Conservation (phyloP, 2,888 invertebrate species). For the Polydrusus tereticollis region DNA sequence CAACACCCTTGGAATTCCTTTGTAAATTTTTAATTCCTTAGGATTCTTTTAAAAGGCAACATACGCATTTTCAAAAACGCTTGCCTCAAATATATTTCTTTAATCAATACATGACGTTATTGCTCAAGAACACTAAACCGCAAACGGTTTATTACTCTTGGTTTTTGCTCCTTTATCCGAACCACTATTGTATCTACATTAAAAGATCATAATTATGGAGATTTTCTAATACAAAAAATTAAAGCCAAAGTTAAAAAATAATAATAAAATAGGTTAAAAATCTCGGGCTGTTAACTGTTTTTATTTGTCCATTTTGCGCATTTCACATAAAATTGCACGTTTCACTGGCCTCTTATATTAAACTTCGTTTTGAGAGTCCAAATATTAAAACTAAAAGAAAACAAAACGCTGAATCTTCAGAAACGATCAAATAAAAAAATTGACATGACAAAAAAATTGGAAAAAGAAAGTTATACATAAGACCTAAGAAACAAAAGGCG, state of each 20-base stretch:
- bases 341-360: constrained; percentile 64
- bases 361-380: constrained; percentile 49
- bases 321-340: constrained; percentile 63
- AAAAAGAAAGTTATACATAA: no score
- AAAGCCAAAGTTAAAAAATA: constrained; percentile 49
- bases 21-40: constrained; percentile 50
- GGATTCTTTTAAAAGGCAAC: constrained; percentile 52
- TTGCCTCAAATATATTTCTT: constrained; percentile 60
- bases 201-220: constrained; percentile 51
- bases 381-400: constrained; percentile 37
- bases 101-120: constrained; percentile 48
- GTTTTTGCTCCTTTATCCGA: constrained; percentile 1
- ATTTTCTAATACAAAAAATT: constrained; percentile 57
- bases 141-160: constrained; percentile 1
- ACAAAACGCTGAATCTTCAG: constrained; percentile 8
- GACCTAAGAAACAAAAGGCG: no score
- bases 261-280: neutral
- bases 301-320: constrained; percentile 37
- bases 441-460: no score
- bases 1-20: constrained; percentile 55
- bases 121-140: neutral
- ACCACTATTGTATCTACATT: constrained; percentile 41
- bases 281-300: constrained; percentile 52
- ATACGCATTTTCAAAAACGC: constrained; percentile 57
- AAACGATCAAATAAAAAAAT: constrained; percentile 10